Percentiles rank a stretch among this genome's conserved stretches.
Conservation (phyloP, 1,140 invertebrate genomes). For the Leguminivora glycinivorella region DNA sequence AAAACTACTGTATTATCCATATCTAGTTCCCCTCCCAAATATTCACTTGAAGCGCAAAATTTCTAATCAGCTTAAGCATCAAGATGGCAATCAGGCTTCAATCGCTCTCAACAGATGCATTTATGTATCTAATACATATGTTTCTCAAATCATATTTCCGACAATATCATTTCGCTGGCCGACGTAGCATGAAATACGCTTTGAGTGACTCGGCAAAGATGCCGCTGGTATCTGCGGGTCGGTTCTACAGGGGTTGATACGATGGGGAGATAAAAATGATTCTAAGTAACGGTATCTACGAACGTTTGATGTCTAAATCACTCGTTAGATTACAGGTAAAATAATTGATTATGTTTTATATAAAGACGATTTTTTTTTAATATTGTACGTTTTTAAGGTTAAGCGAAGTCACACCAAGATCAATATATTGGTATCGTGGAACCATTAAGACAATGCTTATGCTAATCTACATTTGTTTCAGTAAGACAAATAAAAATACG, state of each 20-base stretch:
- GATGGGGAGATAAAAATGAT: not conserved
- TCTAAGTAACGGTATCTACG: not conserved
- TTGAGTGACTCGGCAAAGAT: constrained; percentile 76
- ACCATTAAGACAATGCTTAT: no score
- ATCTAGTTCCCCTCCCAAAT: not conserved
- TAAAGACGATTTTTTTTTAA: no score
- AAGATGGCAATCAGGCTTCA: constrained; percentile 19
- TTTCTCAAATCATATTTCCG: constrained; percentile 72
- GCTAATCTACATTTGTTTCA: no score
- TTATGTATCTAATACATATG: constrained; percentile 63
- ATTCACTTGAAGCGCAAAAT: not conserved
- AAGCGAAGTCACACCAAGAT: no score
- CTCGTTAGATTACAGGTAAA: no score
- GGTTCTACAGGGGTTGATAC: constrained; percentile 38
- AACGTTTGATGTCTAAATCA: not conserved
- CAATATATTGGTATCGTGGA: no score
- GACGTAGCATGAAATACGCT: constrained; percentile 77
- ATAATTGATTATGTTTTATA: no score
- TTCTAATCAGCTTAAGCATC: constrained; percentile 23
- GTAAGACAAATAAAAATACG: no score
- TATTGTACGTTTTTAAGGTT: no score
- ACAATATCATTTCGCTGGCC: constrained; percentile 76
- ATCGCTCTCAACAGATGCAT: constrained; percentile 14
- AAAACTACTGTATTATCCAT: no score
- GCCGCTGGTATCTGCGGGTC: constrained; percentile 54